Conservation (phyloP, 2,888 invertebrate genomes). For the Coleophora flavipennella region DNA sequence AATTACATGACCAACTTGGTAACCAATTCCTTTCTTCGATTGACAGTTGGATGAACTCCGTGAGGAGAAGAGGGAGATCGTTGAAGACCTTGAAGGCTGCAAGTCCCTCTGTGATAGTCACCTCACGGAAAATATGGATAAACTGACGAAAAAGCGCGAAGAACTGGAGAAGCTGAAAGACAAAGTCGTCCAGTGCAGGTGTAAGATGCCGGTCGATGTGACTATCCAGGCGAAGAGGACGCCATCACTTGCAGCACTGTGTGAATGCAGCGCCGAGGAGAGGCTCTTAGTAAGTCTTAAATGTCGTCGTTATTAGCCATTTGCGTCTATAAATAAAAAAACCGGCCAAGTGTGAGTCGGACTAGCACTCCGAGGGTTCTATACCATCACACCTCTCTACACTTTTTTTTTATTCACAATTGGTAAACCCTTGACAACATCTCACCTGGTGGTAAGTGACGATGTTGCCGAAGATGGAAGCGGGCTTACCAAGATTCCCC, state of each 20-base stretch:
- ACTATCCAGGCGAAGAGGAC: slow-evolving; percentile 49
- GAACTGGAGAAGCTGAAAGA: slow-evolving; percentile 30
- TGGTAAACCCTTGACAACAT: no score
- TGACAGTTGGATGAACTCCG: slow-evolving; percentile 38
- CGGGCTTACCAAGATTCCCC: no score
- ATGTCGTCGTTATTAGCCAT: no score
- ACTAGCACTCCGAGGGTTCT: no score
- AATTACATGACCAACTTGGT: no score
- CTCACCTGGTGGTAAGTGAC: no score
- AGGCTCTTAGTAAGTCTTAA: slow-evolving; percentile 30
- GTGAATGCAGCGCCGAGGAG: slow-evolving; percentile 44
- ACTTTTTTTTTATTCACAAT: no score
- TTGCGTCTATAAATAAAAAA: no score
- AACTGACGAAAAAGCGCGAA: slow-evolving; percentile 34
- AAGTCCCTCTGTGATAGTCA: slow-evolving; percentile 35
- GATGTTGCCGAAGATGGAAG: no score
- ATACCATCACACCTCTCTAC: no score
- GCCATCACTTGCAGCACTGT: slow-evolving; percentile 50
- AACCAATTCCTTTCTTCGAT: not conserved
- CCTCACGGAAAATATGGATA: slow-evolving; percentile 32
- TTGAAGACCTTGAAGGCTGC: slow-evolving; percentile 47
- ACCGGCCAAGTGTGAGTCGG: no score
- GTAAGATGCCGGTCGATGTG: slow-evolving; percentile 43
- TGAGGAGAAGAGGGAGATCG: slow-evolving; percentile 33
- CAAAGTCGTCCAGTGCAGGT: slow-evolving; percentile 39